These are phyloP conservation scores for Oryctolagus cuniculus DNA, from an alignment of 2,113 vertebrate species.

Conservation along the genomic window mOryCun1.1 NC_091441.1:87767501-87768000, in stretches of 20 bases:
- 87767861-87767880: too few relatives aligned
- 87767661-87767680: neutral
- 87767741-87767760: neutral
- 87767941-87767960: too few relatives aligned
- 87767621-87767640: neutral
- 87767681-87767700: neutral
- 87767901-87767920: too few relatives aligned
- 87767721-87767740: neutral
- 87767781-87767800: too few relatives aligned
- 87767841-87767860: too few relatives aligned
- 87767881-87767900: too few relatives aligned
- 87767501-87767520: neutral
- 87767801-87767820: too few relatives aligned
- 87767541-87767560: neutral
- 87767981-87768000: too few relatives aligned
- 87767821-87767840: too few relatives aligned
- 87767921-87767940: too few relatives aligned
- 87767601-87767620: neutral
- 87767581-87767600: neutral
- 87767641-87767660: neutral
- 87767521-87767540: conserved; percentile 26
- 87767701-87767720: neutral
- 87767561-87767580: neutral
- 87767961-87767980: too few relatives aligned
- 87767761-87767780: too few relatives aligned